Base-by-base conservation (phyloP, 2,888 invertebrate species). In the Oegoconia quadripuncta region DNA sequence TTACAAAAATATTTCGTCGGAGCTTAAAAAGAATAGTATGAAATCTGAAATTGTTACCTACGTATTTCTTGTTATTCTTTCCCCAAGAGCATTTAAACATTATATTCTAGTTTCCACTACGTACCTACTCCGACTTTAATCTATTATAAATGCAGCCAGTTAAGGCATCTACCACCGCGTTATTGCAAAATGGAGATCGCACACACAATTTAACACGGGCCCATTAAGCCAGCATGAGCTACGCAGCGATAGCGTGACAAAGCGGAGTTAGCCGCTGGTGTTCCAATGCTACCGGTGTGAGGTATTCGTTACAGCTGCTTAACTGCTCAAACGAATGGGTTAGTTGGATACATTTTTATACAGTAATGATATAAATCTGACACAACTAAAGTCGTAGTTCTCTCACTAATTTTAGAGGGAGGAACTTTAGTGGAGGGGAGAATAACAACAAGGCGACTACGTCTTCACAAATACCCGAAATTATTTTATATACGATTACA, bases 271-370 rank as follows among this genome's bases (percentile, higher is more conserved):
- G 37, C 38, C 41, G 35, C 40, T 12, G 9, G 32, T n/a, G 9
- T 7, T 11, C 20, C 33, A 16, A n/a, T 29, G 29, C 16, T 17
- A 29, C 29, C n/a, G 29, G 22, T 22, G 30, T 12, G 37, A 34
- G 30, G 34, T 37, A 34, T 42, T 38, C 34, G 37, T 42, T 42
- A 38, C 42, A 37, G 28, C 37, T 42, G 34, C 31, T 42, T 42
- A 42, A 42, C 18, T 36, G 36, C 36, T 25, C 32, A 36, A 35
- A 23, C 40, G 34, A 26, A 40, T 32, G 36, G 29, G 40, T 27
- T 40, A 36, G 26, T 31, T 13, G n/a, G n/a, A n/a, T 36, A 22
- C 33, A 32, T 36, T 36, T 12, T 36, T 17, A 22, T 22, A n/a
- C n/a, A n/a, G 20, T 22, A 20, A 18, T 31, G 29, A n/a, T 29